These are phyloP conservation scores for Sebastolobus altivelis DNA, from an alignment of 2,797 vertebrate genomes.

Conservation along the genomic window DNA sequence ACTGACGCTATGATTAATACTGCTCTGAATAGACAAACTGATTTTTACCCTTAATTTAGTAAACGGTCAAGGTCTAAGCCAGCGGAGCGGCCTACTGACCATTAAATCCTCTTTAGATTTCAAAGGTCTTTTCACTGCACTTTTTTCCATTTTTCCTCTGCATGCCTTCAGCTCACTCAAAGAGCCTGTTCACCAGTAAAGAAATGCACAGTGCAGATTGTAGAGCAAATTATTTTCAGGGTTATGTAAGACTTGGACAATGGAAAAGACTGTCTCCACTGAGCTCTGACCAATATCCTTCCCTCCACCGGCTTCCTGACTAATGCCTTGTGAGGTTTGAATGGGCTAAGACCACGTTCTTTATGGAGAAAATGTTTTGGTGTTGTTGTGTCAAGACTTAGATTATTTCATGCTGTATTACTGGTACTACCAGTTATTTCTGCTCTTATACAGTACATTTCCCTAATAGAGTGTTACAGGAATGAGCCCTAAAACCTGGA, in stretches of 20 bases:
- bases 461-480: no score
- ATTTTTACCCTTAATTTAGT: slow-evolving; percentile 14
- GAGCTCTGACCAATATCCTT: slow-evolving; percentile 63
- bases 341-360: slow-evolving; percentile 8
- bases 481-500: no score
- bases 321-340: slow-evolving; percentile 40
- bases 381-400: neutral
- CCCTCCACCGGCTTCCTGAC: slow-evolving; percentile 58
- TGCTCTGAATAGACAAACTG: slow-evolving; percentile 30
- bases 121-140: slow-evolving; percentile 31
- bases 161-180: slow-evolving; percentile 38
- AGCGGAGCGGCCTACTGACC: slow-evolving; percentile 29
- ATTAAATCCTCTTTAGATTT: slow-evolving; percentile 58
- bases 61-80: slow-evolving; percentile 32
- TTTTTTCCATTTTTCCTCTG: slow-evolving; percentile 19
- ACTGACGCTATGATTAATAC: slow-evolving; percentile 35
- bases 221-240: slow-evolving; percentile 55
- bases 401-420: neutral
- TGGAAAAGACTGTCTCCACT: slow-evolving; percentile 71
- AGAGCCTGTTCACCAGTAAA: slow-evolving; percentile 47
- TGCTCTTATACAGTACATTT: no score
- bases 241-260: slow-evolving; percentile 70
- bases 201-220: slow-evolving; percentile 53
- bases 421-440: no score
- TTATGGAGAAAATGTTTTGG: slow-evolving; percentile 12